phyloP scores from a whole-genome alignment of 2,797 vertebrate species.

The Nannoperca australis region DNA sequence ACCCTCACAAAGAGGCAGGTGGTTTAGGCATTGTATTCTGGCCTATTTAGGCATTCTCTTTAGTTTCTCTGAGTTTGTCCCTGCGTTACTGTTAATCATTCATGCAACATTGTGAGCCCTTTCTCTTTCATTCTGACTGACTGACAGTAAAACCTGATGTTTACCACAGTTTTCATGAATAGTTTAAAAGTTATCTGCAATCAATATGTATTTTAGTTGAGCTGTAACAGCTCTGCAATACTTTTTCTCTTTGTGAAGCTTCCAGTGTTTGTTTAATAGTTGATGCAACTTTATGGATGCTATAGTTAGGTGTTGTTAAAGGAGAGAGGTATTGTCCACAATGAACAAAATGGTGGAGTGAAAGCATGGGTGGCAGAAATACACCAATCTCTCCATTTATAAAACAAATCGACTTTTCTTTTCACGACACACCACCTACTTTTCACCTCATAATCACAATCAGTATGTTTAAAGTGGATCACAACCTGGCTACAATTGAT shows the following conservation, averaged over 20 bases:
- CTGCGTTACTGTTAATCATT: constrained; percentile 9
- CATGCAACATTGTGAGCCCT: neutral
- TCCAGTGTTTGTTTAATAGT: neutral
- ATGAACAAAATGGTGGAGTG: too few relatives aligned
- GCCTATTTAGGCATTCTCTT: constrained; percentile 24
- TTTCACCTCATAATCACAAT: neutral
- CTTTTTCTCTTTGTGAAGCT: neutral
- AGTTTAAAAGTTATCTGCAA: neutral
- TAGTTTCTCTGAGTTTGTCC: constrained; percentile 9
- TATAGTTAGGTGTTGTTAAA: neutral
- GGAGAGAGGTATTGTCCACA: neutral
- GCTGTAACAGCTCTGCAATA: neutral
- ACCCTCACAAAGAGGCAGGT: neutral
- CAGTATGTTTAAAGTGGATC: neutral
- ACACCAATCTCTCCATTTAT: too few relatives aligned
- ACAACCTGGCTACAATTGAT: too few relatives aligned
- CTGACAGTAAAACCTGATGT: constrained; percentile 12
- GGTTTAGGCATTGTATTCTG: constrained; percentile 3
- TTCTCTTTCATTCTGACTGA: constrained; percentile 26
- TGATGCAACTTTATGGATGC: neutral
- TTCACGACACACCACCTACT: neutral
- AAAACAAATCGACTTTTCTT: neutral
- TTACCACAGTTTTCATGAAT: constrained; percentile 15
- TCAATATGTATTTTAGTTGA: neutral
- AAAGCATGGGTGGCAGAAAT: neutral